Evolutionary conservation across 2,888 invertebrate genomes (phyloP), one percentile per base, ranked within the genome.

Genomic region (Unio delphinus): DNA sequence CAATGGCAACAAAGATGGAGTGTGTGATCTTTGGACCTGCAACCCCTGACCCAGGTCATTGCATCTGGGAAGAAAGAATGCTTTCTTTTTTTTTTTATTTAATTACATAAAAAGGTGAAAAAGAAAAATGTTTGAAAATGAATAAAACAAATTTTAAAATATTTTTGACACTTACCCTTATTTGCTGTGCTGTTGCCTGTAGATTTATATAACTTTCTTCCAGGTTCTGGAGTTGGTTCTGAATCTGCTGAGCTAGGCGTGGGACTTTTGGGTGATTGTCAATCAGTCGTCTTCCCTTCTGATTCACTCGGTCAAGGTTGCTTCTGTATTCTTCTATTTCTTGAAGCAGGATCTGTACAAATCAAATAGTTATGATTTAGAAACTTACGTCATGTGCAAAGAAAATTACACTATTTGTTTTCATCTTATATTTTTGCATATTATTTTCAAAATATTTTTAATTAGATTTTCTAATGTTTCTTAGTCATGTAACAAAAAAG

Each of bases 131-230:
- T 64, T 63, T 56, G 17, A 69, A 67, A 57, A 58, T 57, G 61
- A 30, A 66, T 34, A 64, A 64, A 61, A 57, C 26, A 65, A 18
- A 60, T n/a, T 30, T 64, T 61, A 20, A 61, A 18, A 64, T 54
- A 64, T 23, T 23, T 23, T 23, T 57, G 56, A 18, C 69, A 69
- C 84, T 83, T 75, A 91, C 91, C 88, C 95, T 95, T 73, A 98
- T 98, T 90, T 98, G 97, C 61, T 95, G 90, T 0, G 97, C 97
- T 0, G 97, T 97, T 70, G 95, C 94, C 58, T 97, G 90, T 15
- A 98, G 91, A 0, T 96, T 96, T 87, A 95, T 94, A 88, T 98
- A 97, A 87, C 97, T 97, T 68, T 97, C 97, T 84, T 96, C 95
- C 0, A 98, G 95, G 87, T 97, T 97, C 85, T 93, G 94, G 65